Evolutionary conservation across 2,797 vertebrate species (phyloP), one percentile per base, ranked within the genome.

Genomic region (Epinephelus coioides): DNA sequence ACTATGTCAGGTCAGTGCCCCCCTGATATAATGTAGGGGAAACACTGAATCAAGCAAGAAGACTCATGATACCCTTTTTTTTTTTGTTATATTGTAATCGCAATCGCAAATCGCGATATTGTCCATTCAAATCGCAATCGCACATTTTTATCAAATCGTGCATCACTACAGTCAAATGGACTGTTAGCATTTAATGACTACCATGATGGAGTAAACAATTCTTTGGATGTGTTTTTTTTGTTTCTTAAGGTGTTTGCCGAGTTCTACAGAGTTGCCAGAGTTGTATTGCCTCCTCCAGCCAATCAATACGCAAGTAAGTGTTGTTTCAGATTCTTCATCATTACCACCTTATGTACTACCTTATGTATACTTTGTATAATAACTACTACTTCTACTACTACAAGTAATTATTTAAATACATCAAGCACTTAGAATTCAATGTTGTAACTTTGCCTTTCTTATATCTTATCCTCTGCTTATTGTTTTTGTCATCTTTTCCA

Each of bases 401-500:
- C 57, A 60, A 60, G 34, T 60, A 60, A 40, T 60, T 38, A 18
- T 60, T 38, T 1, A 34, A 40, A 9, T 40, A 10, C 38, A 8
- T 40, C 38, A 40, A 40, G 38, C 38, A 40, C 27, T 40, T 40
- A 8, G 4, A 57, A 34, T 57, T 57, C 8, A 57, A 34, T 1
- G 7, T 57, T 57, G 56, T 59, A 59, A 30, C 56, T 60, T n/a
- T 61, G 40, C 19, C 59, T 61, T 43, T 61, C 59, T 13, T 61
- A 43, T 61, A 23, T 27, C 27, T 27, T 27, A 12, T 61, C 59
- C 13, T 21, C 38, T 53, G n/a, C 18, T 53, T 15, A 66, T 66
- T 67, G 17, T 6, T 53, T 34, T 66, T 66, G 64, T 51, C 27
- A 40, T 60, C 18, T 51, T 51, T 53, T 53, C 30, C 64, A 67